Evolutionary conservation across 2,797 vertebrate species (phyloP), one percentile per base, ranked within the genome.

Genomic region (Hippopotamyrus pictus): DNA sequence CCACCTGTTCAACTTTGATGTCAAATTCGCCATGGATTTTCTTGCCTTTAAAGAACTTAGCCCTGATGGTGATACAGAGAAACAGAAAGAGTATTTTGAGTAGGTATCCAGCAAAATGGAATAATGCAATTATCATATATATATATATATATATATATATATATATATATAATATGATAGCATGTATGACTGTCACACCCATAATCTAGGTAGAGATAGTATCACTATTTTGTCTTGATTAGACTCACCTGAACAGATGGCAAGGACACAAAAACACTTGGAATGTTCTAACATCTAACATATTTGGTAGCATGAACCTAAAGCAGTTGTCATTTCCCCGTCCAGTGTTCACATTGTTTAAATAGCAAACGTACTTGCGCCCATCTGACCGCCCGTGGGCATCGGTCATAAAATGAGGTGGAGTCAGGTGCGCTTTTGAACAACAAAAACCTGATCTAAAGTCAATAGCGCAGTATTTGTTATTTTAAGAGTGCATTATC

Each of bases 1-100:
- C 91, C 91, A 98, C 97, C 96, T 98, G 97, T 92, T 98, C 97
- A 54, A 98, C 96, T 93, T 96, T 97, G 92, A 98, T 97, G 94
- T 98, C 97, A 93, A 94, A 97, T 94, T 98, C 97, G 85, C 97
- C 96, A 17, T 97, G 96, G 92, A 97, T 95, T 91, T 97, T 98
- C 93, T 95, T 97, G 89, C 97, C 97, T 95, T 96, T 97, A 94
- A 98, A 98, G 91, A 97, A 95, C 91, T 97, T 98, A 29, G 93
- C 95, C 97, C 97, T 98, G 93, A 41, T 91, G 86, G 89, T 88
- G 29, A 93, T 88, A 93, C 0, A 57, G 5, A 90, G 90, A 50
- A 82, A 88, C 62, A 79, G 89, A 12, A 90, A 19, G 57, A 19
- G 19, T 33, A 86, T 54, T 4, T 48, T 84, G 44, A 84, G 46